Conservation (phyloP, 2,113 vertebrate species). For the Ceuthmochares aereus region DNA sequence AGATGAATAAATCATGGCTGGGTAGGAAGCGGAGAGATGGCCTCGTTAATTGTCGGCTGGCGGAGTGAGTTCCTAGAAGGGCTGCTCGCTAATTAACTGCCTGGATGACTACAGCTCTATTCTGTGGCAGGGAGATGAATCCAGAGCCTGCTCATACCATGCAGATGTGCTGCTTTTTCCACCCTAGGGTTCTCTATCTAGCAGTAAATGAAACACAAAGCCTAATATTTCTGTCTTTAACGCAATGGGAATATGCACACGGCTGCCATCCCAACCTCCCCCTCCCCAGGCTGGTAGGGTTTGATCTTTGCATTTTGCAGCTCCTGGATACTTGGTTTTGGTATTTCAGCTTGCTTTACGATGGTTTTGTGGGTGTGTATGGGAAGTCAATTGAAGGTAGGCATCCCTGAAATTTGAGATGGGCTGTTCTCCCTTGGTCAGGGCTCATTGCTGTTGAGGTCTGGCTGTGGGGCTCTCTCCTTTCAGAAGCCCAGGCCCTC, state of each 20-base stretch:
- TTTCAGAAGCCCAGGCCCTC: background rate
- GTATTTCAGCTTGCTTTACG: rapidly evolving
- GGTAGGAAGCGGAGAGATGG: constrained; percentile 70
- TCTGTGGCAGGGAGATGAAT: background rate
- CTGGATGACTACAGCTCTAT: constrained; percentile 51
- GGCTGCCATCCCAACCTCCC: background rate
- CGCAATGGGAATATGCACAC: rapidly evolving
- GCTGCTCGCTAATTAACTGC: constrained; percentile 51
- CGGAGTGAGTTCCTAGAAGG: background rate
- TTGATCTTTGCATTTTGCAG: background rate
- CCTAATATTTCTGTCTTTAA: background rate
- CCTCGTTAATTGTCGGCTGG: constrained; percentile 53
- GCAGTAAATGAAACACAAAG: background rate
- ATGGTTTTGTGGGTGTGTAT: rapidly evolving
- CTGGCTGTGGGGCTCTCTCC: background rate
- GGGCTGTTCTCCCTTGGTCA: too few relatives aligned
- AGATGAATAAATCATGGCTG: constrained; percentile 75
- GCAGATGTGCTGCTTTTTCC: background rate
- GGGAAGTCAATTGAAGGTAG: background rate
- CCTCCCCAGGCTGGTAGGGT: background rate
- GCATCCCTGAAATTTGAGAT: background rate
- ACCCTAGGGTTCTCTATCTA: background rate
- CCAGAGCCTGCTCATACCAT: background rate
- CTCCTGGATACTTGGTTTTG: background rate
- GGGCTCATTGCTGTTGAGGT: rapidly evolving